Evolutionary conservation across 2,888 invertebrate genomes (phyloP), one percentile per base, ranked within the genome.

Genomic region (Macrosiphum euphorbiae): DNA sequence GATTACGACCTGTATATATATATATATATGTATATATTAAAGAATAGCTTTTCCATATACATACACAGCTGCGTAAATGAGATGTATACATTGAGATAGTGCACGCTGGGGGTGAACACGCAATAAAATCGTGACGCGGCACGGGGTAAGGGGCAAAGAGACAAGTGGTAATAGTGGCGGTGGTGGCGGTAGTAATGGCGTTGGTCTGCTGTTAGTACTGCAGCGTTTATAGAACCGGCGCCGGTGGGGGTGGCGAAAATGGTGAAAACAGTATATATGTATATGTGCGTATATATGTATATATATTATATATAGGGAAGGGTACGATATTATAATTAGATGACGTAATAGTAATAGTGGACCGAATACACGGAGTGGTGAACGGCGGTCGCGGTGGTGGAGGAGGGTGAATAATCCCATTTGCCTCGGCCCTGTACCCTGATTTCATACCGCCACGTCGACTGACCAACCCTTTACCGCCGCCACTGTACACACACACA

Each of bases 391-490:
- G 78, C 61, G 84, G 88, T 91, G 78, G 88, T 28, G 78, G 67
- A 50, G 85, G 92, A 78, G 92, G 88, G 86, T 84, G 84, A 92
- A 92, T 92, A 94, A 94, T 92, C 92, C 92, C 92, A 87, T 94
- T 94, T 90, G 94, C 97, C 97, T 97, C 97, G 92, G 67, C 92
- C 88, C 88, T 78, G 52, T 88, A 92, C 92, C 78, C 92, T 92
- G 92, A 92, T 92, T 92, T 92, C 92, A 52, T 92, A 88, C 92
- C 92, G n/a, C 88, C 52, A n/a, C 92, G 92, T 92, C 87, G 87
- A 92, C 92, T 92, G 92, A 92, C 92, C 92, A 88, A 88, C 92
- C 92, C 92, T 92, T 92, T 92, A 88, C 92, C 92, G 41, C 84
- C 52, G 28, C 52, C 58, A 24, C 67, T 52, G 41, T 16, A 52